Evolutionary conservation across 2,113 vertebrate genomes (phyloP).

Genomic region (Lota lota): DNA sequence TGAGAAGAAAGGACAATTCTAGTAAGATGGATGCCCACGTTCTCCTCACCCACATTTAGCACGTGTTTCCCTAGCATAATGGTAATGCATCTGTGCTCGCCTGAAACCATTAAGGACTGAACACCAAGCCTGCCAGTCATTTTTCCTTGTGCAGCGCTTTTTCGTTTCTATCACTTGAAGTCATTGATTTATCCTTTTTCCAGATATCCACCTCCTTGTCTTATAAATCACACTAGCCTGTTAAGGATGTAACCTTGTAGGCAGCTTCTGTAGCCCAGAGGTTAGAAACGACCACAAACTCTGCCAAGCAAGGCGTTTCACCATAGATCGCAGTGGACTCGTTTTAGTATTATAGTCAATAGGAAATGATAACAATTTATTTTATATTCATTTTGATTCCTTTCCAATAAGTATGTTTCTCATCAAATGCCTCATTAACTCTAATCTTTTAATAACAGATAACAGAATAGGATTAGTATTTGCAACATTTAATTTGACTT

Average conservation of each 20-base stretch:
- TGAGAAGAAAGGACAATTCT: background rate
- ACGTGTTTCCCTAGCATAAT: conserved; percentile 16
- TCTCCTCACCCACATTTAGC: conserved; percentile 32
- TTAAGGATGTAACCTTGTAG: background rate
- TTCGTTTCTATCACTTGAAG: conserved; percentile 5
- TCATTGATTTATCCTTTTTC: conserved; percentile 5
- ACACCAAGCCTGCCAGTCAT: background rate
- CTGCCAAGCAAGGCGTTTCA: background rate
- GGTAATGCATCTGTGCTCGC: conserved; percentile 7
- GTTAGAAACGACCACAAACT: background rate
- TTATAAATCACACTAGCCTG: conserved; percentile 5
- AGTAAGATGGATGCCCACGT: conserved; percentile 43
- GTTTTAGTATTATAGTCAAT: too few species aligned
- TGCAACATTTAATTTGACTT: conserved; percentile 11
- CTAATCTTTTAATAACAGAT: too few species aligned
- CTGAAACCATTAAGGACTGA: conserved; percentile 23
- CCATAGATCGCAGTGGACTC: too few species aligned
- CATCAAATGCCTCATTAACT: too few species aligned
- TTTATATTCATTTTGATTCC: too few species aligned
- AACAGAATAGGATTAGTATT: background rate
- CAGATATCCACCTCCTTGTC: background rate
- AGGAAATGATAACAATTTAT: too few species aligned
- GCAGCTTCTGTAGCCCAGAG: background rate
- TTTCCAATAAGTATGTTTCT: too few species aligned
- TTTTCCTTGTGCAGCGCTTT: background rate